These are phyloP conservation scores for Eidolon helvum DNA, from an alignment of 2,113 vertebrate genomes.

Conservation along the genomic window DNA sequence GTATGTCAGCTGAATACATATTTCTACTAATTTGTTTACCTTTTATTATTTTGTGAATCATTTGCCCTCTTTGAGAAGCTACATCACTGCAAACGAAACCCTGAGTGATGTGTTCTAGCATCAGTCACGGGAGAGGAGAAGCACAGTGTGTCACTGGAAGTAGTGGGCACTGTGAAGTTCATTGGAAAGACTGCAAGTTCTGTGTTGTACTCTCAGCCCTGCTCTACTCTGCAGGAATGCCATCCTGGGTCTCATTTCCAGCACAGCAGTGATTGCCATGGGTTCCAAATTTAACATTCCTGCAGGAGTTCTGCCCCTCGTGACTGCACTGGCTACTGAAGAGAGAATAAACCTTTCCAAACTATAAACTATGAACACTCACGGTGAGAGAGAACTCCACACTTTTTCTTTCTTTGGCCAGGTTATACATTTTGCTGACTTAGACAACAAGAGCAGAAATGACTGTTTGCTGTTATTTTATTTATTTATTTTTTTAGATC, in stretches of 20 bases:
- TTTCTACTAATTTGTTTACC: background rate
- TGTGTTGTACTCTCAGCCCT: fast-evolving
- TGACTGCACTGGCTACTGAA: background rate
- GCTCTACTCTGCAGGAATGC: fast-evolving
- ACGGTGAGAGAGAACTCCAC: conserved; percentile 47
- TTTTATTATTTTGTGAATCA: background rate
- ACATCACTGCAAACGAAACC: background rate
- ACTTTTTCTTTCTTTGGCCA: conserved; percentile 51
- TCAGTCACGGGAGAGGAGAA: background rate
- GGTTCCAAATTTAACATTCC: background rate
- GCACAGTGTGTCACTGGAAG: fast-evolving
- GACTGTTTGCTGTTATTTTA: background rate
- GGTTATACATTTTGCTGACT: background rate
- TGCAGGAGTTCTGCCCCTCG: background rate
- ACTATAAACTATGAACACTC: conserved; percentile 59
- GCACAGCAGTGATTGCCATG: fast-evolving
- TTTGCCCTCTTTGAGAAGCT: background rate
- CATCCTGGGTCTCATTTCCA: fast-evolving
- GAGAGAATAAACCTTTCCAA: conserved; percentile 49
- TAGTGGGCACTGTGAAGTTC: fast-evolving
- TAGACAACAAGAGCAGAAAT: background rate
- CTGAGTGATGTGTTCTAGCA: background rate
- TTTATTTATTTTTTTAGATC: background rate
- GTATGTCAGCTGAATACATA: background rate
- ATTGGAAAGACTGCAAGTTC: background rate